phyloP scores from a whole-genome alignment of 2,888 invertebrate genomes.

The Rambutsinella grinnellia region DNA sequence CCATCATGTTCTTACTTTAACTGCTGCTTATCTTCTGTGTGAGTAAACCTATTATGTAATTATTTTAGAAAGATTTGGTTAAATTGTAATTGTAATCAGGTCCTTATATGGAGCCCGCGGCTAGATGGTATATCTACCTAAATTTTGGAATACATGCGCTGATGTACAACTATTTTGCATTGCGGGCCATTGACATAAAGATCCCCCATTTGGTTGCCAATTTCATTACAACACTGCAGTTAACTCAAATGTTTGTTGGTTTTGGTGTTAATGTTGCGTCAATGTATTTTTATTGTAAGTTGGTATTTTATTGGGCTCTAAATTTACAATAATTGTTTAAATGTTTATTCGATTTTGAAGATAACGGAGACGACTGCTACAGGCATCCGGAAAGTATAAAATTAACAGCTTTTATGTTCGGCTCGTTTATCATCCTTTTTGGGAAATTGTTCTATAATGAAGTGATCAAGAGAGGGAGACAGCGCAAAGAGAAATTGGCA shows the following conservation, averaged over 20 bases:
- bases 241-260: constrained; percentile 32
- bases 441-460: constrained; percentile 23
- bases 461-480: constrained; percentile 8
- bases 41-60: background rate
- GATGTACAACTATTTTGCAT: constrained; percentile 45
- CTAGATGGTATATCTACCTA: constrained; percentile 95
- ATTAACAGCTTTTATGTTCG: background rate
- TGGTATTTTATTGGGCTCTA: background rate
- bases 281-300: constrained; percentile 19
- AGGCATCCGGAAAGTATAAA: constrained; percentile 14
- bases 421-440: constrained; percentile 15
- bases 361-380: constrained; percentile 17
- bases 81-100: constrained; percentile 81
- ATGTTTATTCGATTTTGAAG: background rate
- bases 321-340: background rate
- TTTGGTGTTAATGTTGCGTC: constrained; percentile 9
- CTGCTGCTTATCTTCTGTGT: too few species aligned
- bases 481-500: too few species aligned
- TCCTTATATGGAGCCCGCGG: constrained; percentile 88
- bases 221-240: constrained; percentile 32
- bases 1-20: too few species aligned
- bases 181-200: background rate
- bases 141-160: constrained; percentile 86
- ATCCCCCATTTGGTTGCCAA: constrained; percentile 19
- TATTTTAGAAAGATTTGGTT: background rate